Conservation (phyloP, 2,888 invertebrate genomes). For the Selenia dentaria region DNA sequence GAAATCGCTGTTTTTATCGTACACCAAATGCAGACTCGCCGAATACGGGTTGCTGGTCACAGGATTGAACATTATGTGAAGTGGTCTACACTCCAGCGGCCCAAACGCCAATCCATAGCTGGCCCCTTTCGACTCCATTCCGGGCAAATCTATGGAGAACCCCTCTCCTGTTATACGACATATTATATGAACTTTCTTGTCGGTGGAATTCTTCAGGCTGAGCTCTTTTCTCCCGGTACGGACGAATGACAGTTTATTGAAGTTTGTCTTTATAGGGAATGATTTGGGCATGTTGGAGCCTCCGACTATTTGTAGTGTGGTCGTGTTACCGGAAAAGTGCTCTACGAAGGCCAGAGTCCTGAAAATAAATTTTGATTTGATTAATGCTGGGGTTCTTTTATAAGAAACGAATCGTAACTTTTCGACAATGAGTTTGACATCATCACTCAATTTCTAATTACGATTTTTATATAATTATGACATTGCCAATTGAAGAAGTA, state of each 20-base stretch:
- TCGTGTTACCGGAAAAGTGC: constrained; percentile 47
- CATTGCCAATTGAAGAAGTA: too few relatives aligned
- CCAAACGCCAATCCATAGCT: constrained; percentile 59
- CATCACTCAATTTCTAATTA: too few relatives aligned
- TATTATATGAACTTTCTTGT: constrained; percentile 63
- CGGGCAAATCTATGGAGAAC: constrained; percentile 64
- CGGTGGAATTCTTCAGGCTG: constrained; percentile 63
- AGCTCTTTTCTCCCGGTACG: constrained; percentile 66
- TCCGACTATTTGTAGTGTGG: constrained; percentile 53
- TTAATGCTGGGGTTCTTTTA: too few relatives aligned
- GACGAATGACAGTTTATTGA: constrained; percentile 64
- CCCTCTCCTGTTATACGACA: constrained; percentile 72
- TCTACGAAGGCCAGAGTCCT: constrained; percentile 70
- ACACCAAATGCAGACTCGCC: constrained; percentile 59
- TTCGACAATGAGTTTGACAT: too few relatives aligned
- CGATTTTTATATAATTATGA: too few relatives aligned
- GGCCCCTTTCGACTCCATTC: constrained; percentile 53
- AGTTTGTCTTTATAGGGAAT: constrained; percentile 71
- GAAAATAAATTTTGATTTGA: too few relatives aligned
- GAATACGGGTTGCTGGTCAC: constrained; percentile 49
- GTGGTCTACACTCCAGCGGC: constrained; percentile 59
- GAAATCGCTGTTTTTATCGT: constrained; percentile 63
- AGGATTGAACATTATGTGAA: constrained; percentile 64
- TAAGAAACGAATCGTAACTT: too few relatives aligned
- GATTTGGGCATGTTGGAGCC: constrained; percentile 55